A percentile compares a stretch with the other conserved stretches of the same genome.
These are phyloP conservation scores for Pristionchus fissidentatus DNA, from an alignment of 2,888 invertebrate species.

Conservation along the genomic window DNA sequence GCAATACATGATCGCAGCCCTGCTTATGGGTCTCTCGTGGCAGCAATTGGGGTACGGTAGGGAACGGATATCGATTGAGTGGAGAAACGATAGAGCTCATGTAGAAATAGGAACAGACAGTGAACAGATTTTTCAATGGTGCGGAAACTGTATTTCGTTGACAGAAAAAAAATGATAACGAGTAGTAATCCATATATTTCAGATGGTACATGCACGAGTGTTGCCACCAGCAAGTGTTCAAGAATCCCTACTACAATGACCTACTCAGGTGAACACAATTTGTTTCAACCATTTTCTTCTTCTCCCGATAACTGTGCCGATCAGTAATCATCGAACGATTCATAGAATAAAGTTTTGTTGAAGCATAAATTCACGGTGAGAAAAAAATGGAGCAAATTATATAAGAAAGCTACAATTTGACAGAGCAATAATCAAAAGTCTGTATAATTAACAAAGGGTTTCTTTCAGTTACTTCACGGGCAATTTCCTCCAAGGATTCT, in stretches of 20 bases:
- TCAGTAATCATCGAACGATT: neutral
- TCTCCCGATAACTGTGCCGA: neutral
- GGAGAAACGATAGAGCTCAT: neutral
- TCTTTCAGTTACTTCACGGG: constrained; percentile 70
- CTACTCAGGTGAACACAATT: constrained; percentile 53
- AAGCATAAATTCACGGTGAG: neutral
- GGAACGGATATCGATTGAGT: neutral
- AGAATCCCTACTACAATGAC: constrained; percentile 64
- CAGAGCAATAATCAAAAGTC: neutral
- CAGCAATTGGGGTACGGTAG: constrained; percentile 67
- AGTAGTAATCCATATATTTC: neutral
- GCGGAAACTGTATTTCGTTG: too few species aligned
- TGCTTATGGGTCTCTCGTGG: constrained; percentile 74
- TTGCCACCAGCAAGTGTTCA: constrained; percentile 74
- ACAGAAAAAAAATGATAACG: too few species aligned
- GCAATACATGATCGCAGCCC: constrained; percentile 68
- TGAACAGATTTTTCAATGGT: too few species aligned
- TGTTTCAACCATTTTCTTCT: neutral
- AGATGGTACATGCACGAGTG: constrained; percentile 70
- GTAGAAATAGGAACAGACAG: too few species aligned
- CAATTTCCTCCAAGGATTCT: constrained; percentile 74
- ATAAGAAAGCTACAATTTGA: neutral
- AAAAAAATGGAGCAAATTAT: too few species aligned
- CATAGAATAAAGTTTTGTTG: neutral
- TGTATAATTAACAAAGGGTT: neutral